These are phyloP conservation scores for Larimichthys polyactis DNA, from an alignment of 2,113 vertebrate genomes.

Conservation along the genomic window DNA sequence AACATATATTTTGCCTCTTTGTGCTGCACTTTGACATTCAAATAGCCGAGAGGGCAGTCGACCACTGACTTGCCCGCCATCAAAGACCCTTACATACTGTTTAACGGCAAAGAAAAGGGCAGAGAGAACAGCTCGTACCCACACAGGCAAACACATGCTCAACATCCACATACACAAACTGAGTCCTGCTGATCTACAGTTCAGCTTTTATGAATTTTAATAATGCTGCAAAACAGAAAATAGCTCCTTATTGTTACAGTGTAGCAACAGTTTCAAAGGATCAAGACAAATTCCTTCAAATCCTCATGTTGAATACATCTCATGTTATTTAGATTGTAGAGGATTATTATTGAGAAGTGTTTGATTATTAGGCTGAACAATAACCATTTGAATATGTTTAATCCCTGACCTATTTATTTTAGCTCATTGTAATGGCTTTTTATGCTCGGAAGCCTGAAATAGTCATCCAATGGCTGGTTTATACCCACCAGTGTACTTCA, in stretches of 20 bases:
- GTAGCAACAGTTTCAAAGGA: background rate
- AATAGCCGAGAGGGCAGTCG: background rate
- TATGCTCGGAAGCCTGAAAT: no score
- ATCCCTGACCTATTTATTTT: no score
- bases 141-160: constrained; percentile 8
- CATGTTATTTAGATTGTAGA: background rate
- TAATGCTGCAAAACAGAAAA: constrained; percentile 7
- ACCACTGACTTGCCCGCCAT: constrained; percentile 30
- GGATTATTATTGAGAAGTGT: background rate
- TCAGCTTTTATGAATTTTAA: constrained; percentile 14
- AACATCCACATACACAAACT: constrained; percentile 13
- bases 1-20: constrained; percentile 1
- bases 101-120: constrained; percentile 52
- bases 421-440: no score
- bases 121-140: constrained; percentile 19
- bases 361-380: background rate
- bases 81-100: constrained; percentile 2
- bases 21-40: constrained; percentile 47
- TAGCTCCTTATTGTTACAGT: background rate
- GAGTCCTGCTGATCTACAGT: constrained; percentile 18
- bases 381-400: no score
- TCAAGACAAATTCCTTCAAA: background rate
- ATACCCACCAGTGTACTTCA: no score
- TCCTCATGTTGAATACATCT: background rate
- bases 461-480: no score